Conservation (phyloP, 2,888 invertebrate species). For the Conops quadrifasciatus region DNA sequence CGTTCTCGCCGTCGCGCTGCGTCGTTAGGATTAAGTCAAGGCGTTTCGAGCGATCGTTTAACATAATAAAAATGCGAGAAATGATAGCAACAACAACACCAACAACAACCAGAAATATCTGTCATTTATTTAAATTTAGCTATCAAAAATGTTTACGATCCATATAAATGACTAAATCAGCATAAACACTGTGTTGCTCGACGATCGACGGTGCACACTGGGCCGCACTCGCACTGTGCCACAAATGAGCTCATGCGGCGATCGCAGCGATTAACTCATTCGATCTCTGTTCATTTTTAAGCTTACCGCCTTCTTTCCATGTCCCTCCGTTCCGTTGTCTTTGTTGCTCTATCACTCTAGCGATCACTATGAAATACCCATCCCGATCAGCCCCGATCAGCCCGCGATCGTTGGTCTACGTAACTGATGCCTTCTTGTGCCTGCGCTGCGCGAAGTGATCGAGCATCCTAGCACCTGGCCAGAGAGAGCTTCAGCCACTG, state of each 20-base stretch:
- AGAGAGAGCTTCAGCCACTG: neutral
- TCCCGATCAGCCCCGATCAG: slow-evolving; percentile 3
- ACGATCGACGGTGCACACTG: slow-evolving; percentile 12
- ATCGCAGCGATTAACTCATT: slow-evolving; percentile 30
- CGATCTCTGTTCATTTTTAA: slow-evolving; percentile 17
- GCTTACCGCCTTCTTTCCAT: neutral
- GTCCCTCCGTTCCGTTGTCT: slow-evolving; percentile 28
- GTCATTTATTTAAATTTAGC: slow-evolving; percentile 65
- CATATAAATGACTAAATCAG: slow-evolving; percentile 65
- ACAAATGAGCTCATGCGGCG: slow-evolving; percentile 38
- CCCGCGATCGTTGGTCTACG: slow-evolving; percentile 49
- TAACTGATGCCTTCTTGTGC: slow-evolving; percentile 42
- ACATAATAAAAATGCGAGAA: slow-evolving; percentile 36
- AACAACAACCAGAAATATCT: slow-evolving; percentile 53
- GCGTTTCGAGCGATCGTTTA: slow-evolving; percentile 28
- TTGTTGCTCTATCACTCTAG: slow-evolving; percentile 35
- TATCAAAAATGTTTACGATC: slow-evolving; percentile 65
- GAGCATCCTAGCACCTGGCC: slow-evolving; percentile 40
- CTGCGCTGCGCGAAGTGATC: slow-evolving; percentile 32
- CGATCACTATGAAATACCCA: slow-evolving; percentile 33
- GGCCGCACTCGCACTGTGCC: neutral
- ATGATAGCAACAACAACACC: slow-evolving; percentile 30
- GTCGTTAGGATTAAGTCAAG: neutral
- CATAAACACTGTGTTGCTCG: slow-evolving; percentile 64
- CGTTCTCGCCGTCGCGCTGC: neutral